Conservation (phyloP, 2,113 vertebrate genomes). For the Gavia stellata region DNA sequence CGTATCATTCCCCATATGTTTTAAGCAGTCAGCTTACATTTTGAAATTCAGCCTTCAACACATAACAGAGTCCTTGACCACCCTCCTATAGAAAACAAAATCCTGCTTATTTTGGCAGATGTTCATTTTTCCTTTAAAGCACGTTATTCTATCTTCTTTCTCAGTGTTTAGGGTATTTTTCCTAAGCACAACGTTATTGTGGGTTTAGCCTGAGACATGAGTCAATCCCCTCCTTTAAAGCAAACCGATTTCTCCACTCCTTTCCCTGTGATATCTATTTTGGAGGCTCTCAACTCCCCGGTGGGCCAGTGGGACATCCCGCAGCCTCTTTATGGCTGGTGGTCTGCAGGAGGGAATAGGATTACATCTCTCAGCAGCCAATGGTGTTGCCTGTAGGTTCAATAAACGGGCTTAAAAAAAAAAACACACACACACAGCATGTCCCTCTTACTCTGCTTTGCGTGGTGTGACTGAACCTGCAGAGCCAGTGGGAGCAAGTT, state of each 20-base stretch:
- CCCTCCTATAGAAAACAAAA: constrained; percentile 42
- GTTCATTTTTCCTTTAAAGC: constrained; percentile 18
- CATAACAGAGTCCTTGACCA: constrained; percentile 12
- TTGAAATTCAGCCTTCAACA: constrained; percentile 27
- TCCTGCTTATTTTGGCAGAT: constrained; percentile 53
- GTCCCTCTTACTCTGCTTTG: constrained; percentile 45
- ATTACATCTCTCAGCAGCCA: constrained; percentile 62
- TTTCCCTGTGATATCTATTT: constrained; percentile 63
- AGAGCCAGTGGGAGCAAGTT: constrained; percentile 40
- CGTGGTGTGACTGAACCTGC: constrained; percentile 51
- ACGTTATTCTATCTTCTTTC: background rate
- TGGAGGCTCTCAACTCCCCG: constrained; percentile 52
- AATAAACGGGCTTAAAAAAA: constrained; percentile 29
- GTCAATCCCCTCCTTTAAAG: constrained; percentile 53
- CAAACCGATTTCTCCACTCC: constrained; percentile 43
- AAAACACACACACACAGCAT: constrained; percentile 43
- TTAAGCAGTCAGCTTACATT: background rate
- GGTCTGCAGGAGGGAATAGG: constrained; percentile 58
- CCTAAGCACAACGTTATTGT: constrained; percentile 5
- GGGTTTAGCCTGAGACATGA: constrained; percentile 18
- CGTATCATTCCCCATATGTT: background rate
- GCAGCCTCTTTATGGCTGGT: constrained; percentile 49
- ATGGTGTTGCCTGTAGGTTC: constrained; percentile 61
- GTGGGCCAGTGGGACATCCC: background rate
- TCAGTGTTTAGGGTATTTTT: constrained; percentile 9